Base-by-base conservation (phyloP, 2,797 vertebrate genomes). In the Sphenodon punctatus region DNA sequence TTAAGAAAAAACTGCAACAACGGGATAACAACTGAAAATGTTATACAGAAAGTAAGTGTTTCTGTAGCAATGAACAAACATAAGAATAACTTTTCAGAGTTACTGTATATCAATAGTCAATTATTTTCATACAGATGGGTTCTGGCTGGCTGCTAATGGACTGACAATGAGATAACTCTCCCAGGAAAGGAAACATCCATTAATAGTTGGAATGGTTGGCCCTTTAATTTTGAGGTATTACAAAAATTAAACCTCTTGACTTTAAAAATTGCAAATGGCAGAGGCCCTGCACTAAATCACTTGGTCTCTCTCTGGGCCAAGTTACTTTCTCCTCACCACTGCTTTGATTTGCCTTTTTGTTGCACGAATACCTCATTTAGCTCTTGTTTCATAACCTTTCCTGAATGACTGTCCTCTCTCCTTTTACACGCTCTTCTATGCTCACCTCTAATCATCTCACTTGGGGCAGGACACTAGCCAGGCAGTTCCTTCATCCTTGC, bases 21-120 rank as follows among this genome's bases (percentile, higher is more conserved):
- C n/a, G n/a, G n/a, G n/a, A 73, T 55, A 83, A 55, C 87, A 82
- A 89, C 78, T 76, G 76, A 90, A 87, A 91, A 83, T 4, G 12
- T 27, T 65, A 77, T 56, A 81, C 63, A 4, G 70, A 89, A 88
- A 86, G 82, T 75, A 85, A 77, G 75, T 80, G 81, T 90, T 87
- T 87, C 74, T 10, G 0, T 82, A 68, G 85, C 88, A 87, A 85
- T 30, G 82, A 75, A 88, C 84, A 78, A 90, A 91, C 90, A 89
- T 82, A 93, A 92, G 89, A 92, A 84, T 88, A 93, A 91, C 90
- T 92, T 93, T 91, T 85, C 89, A 93, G 78, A 69, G 85, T 93
- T 92, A 87, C 77, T 30, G 66, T 92, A 81, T 84, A 88, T 93
- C 90, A 89, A 89, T 91, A 91, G 89, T 76, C 88, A 91, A 90